Conservation (phyloP, 92 coral and sea anemone species). For the Phenganax marumi region DNA sequence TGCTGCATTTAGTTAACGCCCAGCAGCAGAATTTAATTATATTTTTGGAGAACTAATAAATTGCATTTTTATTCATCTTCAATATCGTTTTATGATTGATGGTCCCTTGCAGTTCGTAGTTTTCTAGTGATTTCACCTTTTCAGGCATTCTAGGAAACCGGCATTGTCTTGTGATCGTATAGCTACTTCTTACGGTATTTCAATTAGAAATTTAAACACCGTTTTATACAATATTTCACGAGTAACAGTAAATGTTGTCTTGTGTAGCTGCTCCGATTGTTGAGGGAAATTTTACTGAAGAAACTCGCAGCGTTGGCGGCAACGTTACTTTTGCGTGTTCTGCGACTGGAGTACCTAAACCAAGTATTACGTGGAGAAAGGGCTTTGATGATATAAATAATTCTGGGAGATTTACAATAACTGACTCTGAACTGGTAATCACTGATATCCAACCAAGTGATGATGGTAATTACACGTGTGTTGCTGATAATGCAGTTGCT, state of each 20-base stretch:
- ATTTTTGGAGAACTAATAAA: no score
- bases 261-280: conserved; percentile 24
- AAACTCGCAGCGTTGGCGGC: conserved; percentile 26
- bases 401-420: not conserved
- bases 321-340: conserved; percentile 18
- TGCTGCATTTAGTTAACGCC: no score
- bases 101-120: no score
- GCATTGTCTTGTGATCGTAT: not conserved
- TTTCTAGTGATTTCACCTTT: no score
- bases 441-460: conserved; percentile 45
- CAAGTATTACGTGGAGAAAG: conserved; percentile 20
- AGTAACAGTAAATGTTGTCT: not conserved
- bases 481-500: conserved; percentile 62
- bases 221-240: no score
- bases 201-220: not conserved
- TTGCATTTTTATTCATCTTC: no score
- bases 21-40: no score
- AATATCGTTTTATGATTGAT: no score
- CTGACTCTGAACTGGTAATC: conserved; percentile 28
- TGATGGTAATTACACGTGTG: conserved; percentile 61
- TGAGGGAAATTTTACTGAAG: not conserved
- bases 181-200: not conserved
- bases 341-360: conserved; percentile 22
- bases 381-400: conserved; percentile 32
- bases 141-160: no score